These are phyloP conservation scores for Cromileptes altivelis DNA, from an alignment of 2,113 vertebrate genomes.

Conservation along the genomic window DNA sequence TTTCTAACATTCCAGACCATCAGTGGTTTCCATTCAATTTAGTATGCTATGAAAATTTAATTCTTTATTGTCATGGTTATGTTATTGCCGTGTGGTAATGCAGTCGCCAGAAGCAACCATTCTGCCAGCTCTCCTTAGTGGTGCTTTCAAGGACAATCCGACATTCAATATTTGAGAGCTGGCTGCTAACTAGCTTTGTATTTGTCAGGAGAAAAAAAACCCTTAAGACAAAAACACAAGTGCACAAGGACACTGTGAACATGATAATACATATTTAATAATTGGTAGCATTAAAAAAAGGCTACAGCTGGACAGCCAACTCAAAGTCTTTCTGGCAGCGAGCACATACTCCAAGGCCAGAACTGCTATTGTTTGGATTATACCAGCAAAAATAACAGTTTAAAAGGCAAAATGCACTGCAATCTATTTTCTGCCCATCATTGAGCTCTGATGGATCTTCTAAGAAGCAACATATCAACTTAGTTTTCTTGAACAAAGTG, in stretches of 20 bases:
- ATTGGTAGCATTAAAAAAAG: neutral
- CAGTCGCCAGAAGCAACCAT: neutral
- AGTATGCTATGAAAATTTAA: neutral
- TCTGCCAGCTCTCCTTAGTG: slow-evolving; percentile 21
- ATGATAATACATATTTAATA: neutral
- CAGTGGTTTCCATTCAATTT: slow-evolving; percentile 7
- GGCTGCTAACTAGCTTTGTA: neutral
- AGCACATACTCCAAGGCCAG: neutral
- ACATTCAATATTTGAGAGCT: neutral
- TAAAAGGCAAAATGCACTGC: neutral
- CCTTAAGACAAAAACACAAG: neutral
- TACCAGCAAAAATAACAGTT: neutral
- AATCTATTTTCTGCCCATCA: neutral
- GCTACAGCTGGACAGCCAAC: neutral
- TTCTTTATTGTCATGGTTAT: slow-evolving; percentile 7
- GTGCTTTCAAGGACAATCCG: slow-evolving; percentile 31
- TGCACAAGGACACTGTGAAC: neutral
- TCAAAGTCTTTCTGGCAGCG: neutral
- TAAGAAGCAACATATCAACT: neutral
- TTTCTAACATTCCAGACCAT: neutral
- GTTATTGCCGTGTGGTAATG: neutral
- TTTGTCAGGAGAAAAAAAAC: slow-evolving; percentile 8
- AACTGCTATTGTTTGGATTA: neutral
- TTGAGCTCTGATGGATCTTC: neutral
- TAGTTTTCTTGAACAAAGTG: neutral